Evolutionary conservation across 2,797 vertebrate species (phyloP).

Genomic region (Ctenosaura bakeri): DNA sequence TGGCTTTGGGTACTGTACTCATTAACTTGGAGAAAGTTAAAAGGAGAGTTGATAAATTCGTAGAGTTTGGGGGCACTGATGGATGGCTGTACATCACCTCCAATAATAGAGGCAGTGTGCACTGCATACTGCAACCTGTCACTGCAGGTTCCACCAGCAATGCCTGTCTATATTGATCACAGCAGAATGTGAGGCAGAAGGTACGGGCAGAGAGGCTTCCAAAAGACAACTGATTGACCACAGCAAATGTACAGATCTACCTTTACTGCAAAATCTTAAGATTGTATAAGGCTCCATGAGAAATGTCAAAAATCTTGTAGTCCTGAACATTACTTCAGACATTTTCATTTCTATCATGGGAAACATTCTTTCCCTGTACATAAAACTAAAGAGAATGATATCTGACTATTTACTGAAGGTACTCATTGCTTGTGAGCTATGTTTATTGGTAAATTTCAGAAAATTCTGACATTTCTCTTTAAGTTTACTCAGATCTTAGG

Average conservation of each 20-base stretch:
- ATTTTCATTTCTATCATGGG: background rate
- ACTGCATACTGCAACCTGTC: no score
- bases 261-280: background rate
- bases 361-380: background rate
- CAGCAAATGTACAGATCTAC: no score
- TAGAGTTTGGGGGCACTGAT: no score
- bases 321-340: background rate
- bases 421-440: background rate
- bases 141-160: no score
- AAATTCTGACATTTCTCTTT: slow-evolving; percentile 22
- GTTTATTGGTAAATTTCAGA: slow-evolving; percentile 17
- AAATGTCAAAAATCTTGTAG: background rate
- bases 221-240: no score
- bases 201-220: no score
- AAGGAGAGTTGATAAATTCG: no score
- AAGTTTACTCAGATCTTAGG: background rate
- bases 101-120: no score
- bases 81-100: no score
- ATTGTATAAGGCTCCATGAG: background rate
- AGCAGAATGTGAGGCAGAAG: no score
- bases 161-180: no score
- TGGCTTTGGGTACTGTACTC: background rate
- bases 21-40: no score
- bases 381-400: background rate
- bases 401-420: background rate